Evolutionary conservation across 2,113 vertebrate genomes (phyloP).

Genomic region (Phyllostomus hastatus): DNA sequence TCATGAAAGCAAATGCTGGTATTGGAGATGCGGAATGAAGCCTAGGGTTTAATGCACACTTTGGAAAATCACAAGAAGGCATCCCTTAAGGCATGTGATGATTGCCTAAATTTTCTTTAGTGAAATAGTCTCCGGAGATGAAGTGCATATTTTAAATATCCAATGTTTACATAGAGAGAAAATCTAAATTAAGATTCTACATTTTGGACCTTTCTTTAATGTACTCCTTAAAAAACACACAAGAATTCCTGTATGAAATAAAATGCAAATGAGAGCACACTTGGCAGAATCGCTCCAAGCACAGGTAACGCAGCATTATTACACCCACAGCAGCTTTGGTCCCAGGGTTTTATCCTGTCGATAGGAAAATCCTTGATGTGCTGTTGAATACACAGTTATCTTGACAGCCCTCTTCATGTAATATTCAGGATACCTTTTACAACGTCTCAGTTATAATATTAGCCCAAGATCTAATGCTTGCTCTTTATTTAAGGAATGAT

Average conservation of each 20-base stretch:
- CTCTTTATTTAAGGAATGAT: slow-evolving; percentile 70
- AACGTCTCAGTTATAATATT: slow-evolving; percentile 53
- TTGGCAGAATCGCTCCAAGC: slow-evolving; percentile 5
- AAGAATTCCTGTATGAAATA: slow-evolving; percentile 37
- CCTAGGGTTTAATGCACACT: neutral
- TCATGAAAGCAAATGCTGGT: slow-evolving; percentile 34
- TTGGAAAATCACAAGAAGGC: neutral
- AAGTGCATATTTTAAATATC: neutral
- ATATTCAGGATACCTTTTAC: slow-evolving; percentile 78
- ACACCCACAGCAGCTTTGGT: neutral
- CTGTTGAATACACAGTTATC: slow-evolving; percentile 68
- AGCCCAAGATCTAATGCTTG: slow-evolving; percentile 60
- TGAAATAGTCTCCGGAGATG: neutral
- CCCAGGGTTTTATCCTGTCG: slow-evolving; percentile 52
- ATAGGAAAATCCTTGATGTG: slow-evolving; percentile 66
- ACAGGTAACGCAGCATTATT: slow-evolving; percentile 9
- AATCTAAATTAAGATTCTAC: neutral
- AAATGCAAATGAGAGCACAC: slow-evolving; percentile 6
- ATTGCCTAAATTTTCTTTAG: slow-evolving; percentile 13
- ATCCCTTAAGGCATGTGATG: slow-evolving; percentile 6
- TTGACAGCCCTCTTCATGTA: slow-evolving; percentile 70
- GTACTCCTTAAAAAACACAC: neutral
- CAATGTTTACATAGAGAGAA: neutral
- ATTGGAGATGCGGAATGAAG: slow-evolving; percentile 24
- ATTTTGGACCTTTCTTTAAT: neutral